A percentile compares a stretch with the other conserved stretches of the same genome.
Evolutionary conservation across 2,888 invertebrate genomes (phyloP).

Genomic region (Axea sp.): DNA sequence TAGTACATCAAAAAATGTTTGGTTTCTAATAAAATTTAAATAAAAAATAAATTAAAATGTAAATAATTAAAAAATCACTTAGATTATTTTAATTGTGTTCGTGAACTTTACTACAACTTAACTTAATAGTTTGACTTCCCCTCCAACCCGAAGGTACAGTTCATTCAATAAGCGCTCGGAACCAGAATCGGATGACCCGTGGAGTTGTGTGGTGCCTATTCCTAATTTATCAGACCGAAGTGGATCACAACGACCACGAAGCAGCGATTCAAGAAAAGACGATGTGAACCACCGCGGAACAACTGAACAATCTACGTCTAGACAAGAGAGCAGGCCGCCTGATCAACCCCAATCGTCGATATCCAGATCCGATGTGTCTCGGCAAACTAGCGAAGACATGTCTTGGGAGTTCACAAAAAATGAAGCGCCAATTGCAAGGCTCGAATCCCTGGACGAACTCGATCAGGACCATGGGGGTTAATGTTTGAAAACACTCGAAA

Average conservation of each 20-base stretch:
- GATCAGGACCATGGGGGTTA: conserved; percentile 81
- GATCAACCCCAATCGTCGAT: conserved; percentile 37
- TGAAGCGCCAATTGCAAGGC: conserved; percentile 83
- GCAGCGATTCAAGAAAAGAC: conserved; percentile 73
- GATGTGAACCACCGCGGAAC: conserved; percentile 62
- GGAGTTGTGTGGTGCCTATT: conserved; percentile 73
- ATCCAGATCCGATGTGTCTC: conserved; percentile 70
- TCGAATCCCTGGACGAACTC: conserved; percentile 84
- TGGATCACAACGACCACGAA: conserved; percentile 69
- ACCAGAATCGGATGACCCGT: conserved; percentile 75
- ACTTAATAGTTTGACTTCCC: conserved; percentile 36
- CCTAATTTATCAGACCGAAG: conserved; percentile 61
- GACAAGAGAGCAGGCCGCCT: conserved; percentile 59
- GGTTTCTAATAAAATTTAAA: too few relatives aligned
- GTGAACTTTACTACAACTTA: conserved; percentile 2
- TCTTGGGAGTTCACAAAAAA: conserved; percentile 77
- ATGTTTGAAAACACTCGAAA: not conserved
- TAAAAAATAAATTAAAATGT: too few relatives aligned
- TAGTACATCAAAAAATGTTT: too few relatives aligned
- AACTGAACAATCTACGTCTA: conserved; percentile 53
- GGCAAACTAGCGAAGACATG: conserved; percentile 76
- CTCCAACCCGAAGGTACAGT: conserved; percentile 70
- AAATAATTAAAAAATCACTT: conserved; percentile 13
- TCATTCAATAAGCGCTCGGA: conserved; percentile 77
- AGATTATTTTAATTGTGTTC: not conserved